Evolutionary conservation across 2,888 invertebrate genomes (phyloP).

Genomic region (Resseliella maxima): DNA sequence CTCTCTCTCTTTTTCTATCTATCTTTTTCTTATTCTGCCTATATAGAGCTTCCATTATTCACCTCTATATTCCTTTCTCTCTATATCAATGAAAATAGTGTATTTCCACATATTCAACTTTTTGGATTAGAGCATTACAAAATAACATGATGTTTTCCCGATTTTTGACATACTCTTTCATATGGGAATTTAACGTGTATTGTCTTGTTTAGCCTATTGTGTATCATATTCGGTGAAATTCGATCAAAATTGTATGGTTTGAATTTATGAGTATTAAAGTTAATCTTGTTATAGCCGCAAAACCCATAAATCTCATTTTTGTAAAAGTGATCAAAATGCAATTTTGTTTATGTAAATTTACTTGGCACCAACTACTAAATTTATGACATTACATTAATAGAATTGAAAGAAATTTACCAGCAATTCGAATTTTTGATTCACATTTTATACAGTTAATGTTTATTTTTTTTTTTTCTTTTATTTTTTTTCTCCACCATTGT

Average conservation of each 20-base stretch:
- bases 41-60: too few species aligned
- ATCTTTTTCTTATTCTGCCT: too few species aligned
- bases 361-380: neutral
- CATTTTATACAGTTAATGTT: neutral
- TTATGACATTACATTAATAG: neutral
- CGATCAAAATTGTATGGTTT: neutral
- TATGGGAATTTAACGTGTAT: neutral
- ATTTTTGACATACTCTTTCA: neutral
- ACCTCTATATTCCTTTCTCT: too few species aligned
- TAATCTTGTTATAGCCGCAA: neutral
- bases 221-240: neutral
- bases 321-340: neutral
- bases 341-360: neutral
- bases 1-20: too few species aligned
- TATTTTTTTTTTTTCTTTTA: neutral
- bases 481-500: neutral
- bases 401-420: neutral
- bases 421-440: neutral
- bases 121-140: slow-evolving; percentile 44
- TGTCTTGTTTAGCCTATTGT: neutral
- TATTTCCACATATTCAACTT: neutral
- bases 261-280: neutral
- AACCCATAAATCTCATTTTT: slow-evolving; percentile 18
- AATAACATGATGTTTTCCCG: neutral
- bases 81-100: too few species aligned